Base-by-base conservation (phyloP, 2,888 invertebrate genomes). In the Diarsia rubi region DNA sequence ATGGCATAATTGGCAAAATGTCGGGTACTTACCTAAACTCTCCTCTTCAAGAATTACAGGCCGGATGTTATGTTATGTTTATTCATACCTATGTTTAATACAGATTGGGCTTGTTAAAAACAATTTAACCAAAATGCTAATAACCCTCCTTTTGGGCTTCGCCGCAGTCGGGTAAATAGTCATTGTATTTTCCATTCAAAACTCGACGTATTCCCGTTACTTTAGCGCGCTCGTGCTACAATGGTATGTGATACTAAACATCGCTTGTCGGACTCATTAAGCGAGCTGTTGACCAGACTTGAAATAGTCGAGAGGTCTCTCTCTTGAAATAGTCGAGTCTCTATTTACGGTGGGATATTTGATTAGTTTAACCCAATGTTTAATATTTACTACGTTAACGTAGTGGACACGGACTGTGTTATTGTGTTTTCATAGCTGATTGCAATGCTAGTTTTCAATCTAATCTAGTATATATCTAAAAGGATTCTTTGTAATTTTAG, bases 311-410 rank as follows among this genome's bases (percentile, higher is more conserved):
- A 63, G n/a, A 42, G 27, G 27, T n/a, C n/a, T n/a, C n/a, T n/a
- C n/a, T n/a, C n/a, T 62, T 60, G 67, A 62, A 62, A 44, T 68
- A 57, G 31, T 14, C 11, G 47, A 63, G n/a, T 27, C 63, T 54
- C 12, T 42, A n/a, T 64, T 42, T 49, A 60, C 21, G 44, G 37
- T 54, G 8, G n/a, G 12, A 68, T 42, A 44, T 69, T 63, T 49
- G 47, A 42, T 75, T 63, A 68, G n/a, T 62, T 24, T 47, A 75
- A 60, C 31, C 42, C 31, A 31, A 62, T 45, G n/a, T 45, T 4
- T 37, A 60, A 52, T 62, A 37, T 62, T 12, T 37, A 66, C 37
- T 45, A 37, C 27, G 6, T n/a, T 62, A 52, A 27, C n/a, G n/a
- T n/a, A n/a, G n/a, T n/a, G n/a, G n/a, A n/a, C 21, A 52, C 2